phyloP scores from a whole-genome alignment of 2,888 invertebrate species.

The Parnassius smintheus region DNA sequence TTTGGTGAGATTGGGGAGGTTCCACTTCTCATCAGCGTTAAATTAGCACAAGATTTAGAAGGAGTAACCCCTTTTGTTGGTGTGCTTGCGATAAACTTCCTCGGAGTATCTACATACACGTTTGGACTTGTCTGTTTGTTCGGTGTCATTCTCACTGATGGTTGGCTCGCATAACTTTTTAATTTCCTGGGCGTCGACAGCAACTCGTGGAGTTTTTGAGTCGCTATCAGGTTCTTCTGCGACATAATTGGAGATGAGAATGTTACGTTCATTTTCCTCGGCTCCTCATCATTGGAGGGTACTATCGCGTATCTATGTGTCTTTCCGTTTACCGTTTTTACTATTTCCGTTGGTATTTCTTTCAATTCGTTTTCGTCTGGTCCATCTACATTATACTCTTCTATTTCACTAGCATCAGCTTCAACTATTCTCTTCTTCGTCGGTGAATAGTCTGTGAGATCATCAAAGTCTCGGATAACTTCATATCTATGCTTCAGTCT shows the following conservation, averaged over 20 bases:
- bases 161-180: conserved; percentile 73
- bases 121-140: conserved; percentile 56
- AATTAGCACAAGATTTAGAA: conserved; percentile 76
- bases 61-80: conserved; percentile 68
- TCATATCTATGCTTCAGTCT: conserved; percentile 76
- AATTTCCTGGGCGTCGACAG: conserved; percentile 86
- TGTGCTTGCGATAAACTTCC: conserved; percentile 63
- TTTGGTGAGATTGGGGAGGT: conserved; percentile 72
- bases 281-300: conserved; percentile 79
- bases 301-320: conserved; percentile 81
- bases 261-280: conserved; percentile 61
- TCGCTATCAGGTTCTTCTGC: conserved; percentile 84
- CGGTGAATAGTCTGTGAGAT: conserved; percentile 66
- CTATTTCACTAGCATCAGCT: conserved; percentile 67
- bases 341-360: conserved; percentile 80
- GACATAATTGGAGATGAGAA: conserved; percentile 73
- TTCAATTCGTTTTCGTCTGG: conserved; percentile 77
- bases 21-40: conserved; percentile 45
- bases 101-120: conserved; percentile 49
- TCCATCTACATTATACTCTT: conserved; percentile 79
- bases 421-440: conserved; percentile 74
- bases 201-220: conserved; percentile 88
- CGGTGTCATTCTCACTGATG: conserved; percentile 71
- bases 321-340: conserved; percentile 84
- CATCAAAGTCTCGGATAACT: conserved; percentile 75